Base-by-base conservation (phyloP, 1,140 invertebrate species). In the Leptinotarsa defecta region DNA sequence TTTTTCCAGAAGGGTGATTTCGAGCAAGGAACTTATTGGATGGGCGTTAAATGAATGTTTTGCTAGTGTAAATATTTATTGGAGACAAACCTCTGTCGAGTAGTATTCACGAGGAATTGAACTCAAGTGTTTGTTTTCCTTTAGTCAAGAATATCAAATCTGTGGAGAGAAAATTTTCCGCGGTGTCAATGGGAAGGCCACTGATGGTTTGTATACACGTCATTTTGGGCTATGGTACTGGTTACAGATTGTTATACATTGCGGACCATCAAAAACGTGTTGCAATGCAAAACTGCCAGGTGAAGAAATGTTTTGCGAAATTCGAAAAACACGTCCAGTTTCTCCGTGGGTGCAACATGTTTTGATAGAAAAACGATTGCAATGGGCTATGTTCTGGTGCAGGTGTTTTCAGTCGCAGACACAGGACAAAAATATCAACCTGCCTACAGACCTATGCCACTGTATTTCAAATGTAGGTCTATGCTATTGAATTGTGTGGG, bases 41-140 rank as follows among this genome's bases (percentile, higher is more conserved):
- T 4, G n/a, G 52, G 52, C 52, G 52, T 57, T 57, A 57, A 57
- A 57, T 57, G 52, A 57, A 57, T 57, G 52, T 57, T 57, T 57
- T 19, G 52, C 15, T n/a, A 19, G 52, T 57, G 52, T 57, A 57
- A 57, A 57, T 57, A 57, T 57, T 57, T 57, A 57, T 19, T 57
- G 52, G n/a, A 57, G 52, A 19, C 52, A 57, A 57, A 57, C 52
- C 52, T 57, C 52, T 57, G n/a, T 13, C 52, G 4, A 57, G 52
- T 4, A 57, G 52, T 57, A 57, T 57, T 57, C 52, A 17, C 52
- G 52, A 57, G 52, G n/a, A 57, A 17, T n/a, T 15, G 52, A 2
- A 57, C 52, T n/a, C 52, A 19, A 57, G 52, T 57, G 52, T 57
- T 57, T 57, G 13, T 57, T 15, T 57, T 57, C 2, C 52, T 8